phyloP scores from a whole-genome alignment of 2,113 vertebrate genomes.

The Rhinolophus ferrumequinum region DNA sequence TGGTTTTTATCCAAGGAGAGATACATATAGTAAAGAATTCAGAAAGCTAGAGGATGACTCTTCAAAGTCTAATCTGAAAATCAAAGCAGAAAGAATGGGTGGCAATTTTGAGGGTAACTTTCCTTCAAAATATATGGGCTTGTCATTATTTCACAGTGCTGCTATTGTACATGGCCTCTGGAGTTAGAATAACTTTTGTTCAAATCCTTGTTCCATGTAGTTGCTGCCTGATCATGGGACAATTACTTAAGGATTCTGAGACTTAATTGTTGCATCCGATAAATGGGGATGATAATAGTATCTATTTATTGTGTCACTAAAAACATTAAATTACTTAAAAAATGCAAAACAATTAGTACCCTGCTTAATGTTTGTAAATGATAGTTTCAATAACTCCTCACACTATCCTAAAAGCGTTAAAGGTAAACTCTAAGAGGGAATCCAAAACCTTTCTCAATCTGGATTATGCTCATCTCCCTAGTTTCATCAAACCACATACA shows the following conservation, averaged over 20 bases:
- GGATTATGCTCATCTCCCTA: not conserved
- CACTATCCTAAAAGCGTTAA: slow-evolving; percentile 8
- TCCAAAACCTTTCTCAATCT: not conserved
- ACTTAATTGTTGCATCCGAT: not conserved
- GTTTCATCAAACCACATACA: not conserved
- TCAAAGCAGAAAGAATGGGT: not conserved
- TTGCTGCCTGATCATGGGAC: not conserved
- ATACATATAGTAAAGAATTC: not conserved
- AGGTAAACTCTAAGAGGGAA: not conserved
- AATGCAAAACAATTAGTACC: not conserved
- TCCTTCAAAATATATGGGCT: not conserved
- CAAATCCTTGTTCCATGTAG: not conserved
- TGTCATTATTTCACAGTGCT: not conserved
- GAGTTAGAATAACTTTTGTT: not conserved
- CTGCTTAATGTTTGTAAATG: not conserved
- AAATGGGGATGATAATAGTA: not conserved
- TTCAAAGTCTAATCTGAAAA: slow-evolving; percentile 10
- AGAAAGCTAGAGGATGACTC: not conserved
- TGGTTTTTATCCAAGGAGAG: not conserved
- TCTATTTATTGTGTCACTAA: not conserved
- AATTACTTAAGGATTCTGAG: not conserved
- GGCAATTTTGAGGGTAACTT: not conserved
- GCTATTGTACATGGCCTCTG: not conserved
- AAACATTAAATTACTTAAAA: not conserved
- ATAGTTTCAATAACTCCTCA: not conserved